These are phyloP conservation scores for Phaedon cochleariae DNA, from an alignment of 2,888 invertebrate species.

Conservation along the genomic window DNA sequence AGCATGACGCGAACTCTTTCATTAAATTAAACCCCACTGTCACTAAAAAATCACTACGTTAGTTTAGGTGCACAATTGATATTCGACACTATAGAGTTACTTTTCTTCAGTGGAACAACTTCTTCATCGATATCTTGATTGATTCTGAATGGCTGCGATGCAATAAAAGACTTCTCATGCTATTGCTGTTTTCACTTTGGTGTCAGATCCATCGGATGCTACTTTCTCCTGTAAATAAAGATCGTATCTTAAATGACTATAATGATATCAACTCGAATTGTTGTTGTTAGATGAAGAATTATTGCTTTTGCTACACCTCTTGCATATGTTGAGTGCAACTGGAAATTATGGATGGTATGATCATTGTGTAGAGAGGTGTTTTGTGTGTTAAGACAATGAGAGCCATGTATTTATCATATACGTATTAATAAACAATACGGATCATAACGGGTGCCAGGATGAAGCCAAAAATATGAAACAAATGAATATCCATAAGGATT, in stretches of 20 bases:
- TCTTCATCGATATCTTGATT: not conserved
- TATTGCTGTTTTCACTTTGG: constrained; percentile 22
- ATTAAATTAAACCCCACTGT: constrained; percentile 1
- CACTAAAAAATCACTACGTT: no score
- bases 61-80: no score
- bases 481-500: no score
- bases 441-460: no score
- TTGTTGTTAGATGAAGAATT: not conserved
- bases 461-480: no score
- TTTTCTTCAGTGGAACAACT: no score
- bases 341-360: not conserved
- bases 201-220: constrained; percentile 19
- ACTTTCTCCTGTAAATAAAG: constrained; percentile 33
- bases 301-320: not conserved
- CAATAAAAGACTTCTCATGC: constrained; percentile 22
- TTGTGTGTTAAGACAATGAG: not conserved
- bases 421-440: no score
- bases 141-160: not conserved
- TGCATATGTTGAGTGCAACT: not conserved
- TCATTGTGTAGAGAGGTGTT: not conserved
- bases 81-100: no score
- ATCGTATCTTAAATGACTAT: constrained; percentile 17
- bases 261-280: not conserved
- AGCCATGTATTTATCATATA: no score
- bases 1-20: no score